Evolutionary conservation across 2,113 vertebrate species (phyloP).

Genomic region (Prietella phreatophila): DNA sequence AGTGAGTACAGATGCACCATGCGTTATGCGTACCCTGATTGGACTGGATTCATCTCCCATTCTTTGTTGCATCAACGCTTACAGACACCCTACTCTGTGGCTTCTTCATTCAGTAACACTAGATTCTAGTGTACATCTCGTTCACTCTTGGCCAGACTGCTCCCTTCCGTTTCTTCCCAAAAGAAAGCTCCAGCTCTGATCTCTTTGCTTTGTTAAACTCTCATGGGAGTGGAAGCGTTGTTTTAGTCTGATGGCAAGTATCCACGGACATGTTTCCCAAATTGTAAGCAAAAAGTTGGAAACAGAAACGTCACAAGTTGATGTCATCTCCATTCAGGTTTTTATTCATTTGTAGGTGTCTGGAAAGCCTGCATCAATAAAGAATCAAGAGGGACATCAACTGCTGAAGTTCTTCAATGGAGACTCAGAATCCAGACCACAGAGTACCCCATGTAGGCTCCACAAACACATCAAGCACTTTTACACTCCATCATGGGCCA

Average conservation of each 20-base stretch:
- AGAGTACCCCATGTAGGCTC: background rate
- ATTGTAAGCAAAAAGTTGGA: background rate
- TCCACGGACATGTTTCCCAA: background rate
- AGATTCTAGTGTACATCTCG: background rate
- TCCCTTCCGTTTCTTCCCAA: background rate
- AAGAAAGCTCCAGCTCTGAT: background rate
- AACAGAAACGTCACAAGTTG: background rate
- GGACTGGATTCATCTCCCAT: background rate
- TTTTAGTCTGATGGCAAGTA: background rate
- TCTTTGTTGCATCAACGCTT: background rate
- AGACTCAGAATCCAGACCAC: constrained; percentile 10
- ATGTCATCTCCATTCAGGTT: background rate
- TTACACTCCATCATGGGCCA: background rate
- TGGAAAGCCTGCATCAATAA: background rate
- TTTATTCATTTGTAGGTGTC: background rate
- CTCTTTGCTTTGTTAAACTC: background rate
- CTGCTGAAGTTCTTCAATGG: background rate
- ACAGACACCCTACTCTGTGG: background rate
- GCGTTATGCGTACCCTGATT: background rate
- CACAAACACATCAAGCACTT: background rate
- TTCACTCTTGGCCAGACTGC: background rate
- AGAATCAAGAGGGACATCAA: background rate
- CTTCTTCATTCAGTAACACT: background rate
- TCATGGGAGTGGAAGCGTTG: constrained; percentile 1
- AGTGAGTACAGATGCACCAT: background rate